Conservation (phyloP, 2,113 vertebrate species). For the Muntiacus muntjak region DNA sequence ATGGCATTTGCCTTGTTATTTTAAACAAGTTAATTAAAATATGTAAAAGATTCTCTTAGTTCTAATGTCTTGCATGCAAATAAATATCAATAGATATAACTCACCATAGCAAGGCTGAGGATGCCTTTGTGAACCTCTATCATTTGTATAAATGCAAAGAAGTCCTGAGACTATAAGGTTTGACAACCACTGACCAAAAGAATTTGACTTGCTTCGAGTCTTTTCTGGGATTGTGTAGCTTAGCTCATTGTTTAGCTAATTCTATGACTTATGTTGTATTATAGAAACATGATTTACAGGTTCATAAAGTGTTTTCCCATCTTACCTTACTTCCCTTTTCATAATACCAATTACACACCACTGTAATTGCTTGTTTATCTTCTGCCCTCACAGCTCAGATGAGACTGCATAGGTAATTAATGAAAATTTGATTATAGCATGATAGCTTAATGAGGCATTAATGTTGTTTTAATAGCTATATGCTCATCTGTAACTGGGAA, state of each 20-base stretch:
- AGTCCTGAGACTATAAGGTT: not conserved
- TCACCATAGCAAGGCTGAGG: not conserved
- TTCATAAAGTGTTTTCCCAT: not conserved
- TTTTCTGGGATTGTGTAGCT: not conserved
- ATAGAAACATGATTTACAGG: not conserved
- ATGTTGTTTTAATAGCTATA: not conserved
- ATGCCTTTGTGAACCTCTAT: not conserved
- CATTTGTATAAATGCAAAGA: not conserved
- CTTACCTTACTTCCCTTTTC: not conserved
- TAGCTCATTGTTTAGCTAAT: not conserved
- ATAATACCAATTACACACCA: not conserved
- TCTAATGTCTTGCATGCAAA: not conserved
- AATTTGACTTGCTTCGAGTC: not conserved
- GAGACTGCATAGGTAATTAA: not conserved
- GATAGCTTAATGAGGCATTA: not conserved
- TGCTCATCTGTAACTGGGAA: not conserved
- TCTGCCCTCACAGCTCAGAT: not conserved
- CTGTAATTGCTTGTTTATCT: not conserved
- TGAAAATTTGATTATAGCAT: not conserved
- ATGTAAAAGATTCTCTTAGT: not conserved
- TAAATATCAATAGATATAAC: not conserved
- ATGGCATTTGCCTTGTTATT: not conserved
- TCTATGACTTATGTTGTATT: not conserved
- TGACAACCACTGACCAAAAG: not conserved
- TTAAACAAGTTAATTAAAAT: not conserved